phyloP scores from a whole-genome alignment of 2,797 vertebrate genomes.

The Odontamblyopus lacepedii region DNA sequence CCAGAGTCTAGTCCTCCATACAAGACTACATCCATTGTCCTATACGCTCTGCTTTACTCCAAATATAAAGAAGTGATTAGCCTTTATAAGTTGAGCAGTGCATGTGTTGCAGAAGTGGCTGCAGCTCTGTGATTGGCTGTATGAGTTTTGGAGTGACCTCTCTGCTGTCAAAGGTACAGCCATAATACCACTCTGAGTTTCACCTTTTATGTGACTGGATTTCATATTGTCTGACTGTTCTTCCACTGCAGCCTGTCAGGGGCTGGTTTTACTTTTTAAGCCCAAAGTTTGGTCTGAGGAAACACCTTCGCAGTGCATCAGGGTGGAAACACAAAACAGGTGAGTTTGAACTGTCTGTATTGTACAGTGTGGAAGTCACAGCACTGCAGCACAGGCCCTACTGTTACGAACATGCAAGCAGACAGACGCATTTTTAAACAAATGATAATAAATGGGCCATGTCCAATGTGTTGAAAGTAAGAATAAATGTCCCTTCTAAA shows the following conservation, averaged over 20 bases:
- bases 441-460: no score
- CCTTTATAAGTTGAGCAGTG: no score
- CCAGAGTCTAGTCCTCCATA: no score
- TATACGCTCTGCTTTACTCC: no score
- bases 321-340: background rate
- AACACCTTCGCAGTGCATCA: constrained; percentile 86
- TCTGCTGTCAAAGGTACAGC: constrained; percentile 58
- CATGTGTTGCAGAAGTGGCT: background rate
- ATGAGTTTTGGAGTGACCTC: constrained; percentile 84
- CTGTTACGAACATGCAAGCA: no score
- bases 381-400: no score
- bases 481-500: no score
- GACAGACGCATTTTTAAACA: no score
- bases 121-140: constrained; percentile 81
- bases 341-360: background rate
- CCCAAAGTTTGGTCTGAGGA: constrained; percentile 83
- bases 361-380: no score
- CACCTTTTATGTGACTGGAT: background rate
- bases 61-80: no score
- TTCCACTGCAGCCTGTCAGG: constrained; percentile 75
- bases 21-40: no score
- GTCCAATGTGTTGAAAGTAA: no score
- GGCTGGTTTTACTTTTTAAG: constrained; percentile 91
- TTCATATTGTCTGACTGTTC: background rate
- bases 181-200: constrained; percentile 74